Conservation (phyloP, 2,888 invertebrate genomes). For the Lissonota sp. region DNA sequence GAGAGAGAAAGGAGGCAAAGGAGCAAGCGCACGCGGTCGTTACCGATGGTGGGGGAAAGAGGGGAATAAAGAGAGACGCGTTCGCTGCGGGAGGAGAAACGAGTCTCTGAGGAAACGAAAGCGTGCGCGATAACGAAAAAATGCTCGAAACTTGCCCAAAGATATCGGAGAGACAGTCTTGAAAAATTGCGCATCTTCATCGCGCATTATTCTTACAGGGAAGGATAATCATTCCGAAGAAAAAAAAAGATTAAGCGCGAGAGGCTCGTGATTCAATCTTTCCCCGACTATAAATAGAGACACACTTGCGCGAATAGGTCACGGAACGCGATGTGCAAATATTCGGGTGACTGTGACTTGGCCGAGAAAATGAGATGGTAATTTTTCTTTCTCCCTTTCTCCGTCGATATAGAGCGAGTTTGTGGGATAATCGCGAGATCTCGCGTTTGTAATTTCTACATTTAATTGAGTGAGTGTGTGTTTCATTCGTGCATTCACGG, state of each 20-base stretch:
- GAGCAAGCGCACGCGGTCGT: slow-evolving; percentile 39
- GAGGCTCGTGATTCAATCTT: no score
- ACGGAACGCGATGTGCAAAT: no score
- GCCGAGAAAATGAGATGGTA: no score
- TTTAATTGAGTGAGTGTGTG: slow-evolving; percentile 3
- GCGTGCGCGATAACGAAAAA: slow-evolving; percentile 57
- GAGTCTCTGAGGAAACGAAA: slow-evolving; percentile 65
- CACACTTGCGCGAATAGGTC: no score
- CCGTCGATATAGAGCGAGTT: no score
- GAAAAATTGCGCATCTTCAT: no score
- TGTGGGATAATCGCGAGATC: no score
- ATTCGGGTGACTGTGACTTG: no score
- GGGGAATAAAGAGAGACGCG: slow-evolving; percentile 41
- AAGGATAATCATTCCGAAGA: background rate
- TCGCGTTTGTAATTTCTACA: background rate
- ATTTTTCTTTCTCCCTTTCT: background rate
- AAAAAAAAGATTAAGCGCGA: background rate
- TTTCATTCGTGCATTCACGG: slow-evolving; percentile 26
- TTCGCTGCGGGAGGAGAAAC: slow-evolving; percentile 49
- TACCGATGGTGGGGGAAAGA: slow-evolving; percentile 21
- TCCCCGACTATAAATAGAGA: no score
- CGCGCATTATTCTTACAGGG: no score
- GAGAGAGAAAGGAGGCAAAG: slow-evolving; percentile 44
- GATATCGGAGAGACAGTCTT: no score
- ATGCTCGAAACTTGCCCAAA: background rate